A percentile compares a stretch with the other conserved stretches of the same genome.
Evolutionary conservation across 2,888 invertebrate genomes (phyloP).

Genomic region (Himalopsyche anomala): DNA sequence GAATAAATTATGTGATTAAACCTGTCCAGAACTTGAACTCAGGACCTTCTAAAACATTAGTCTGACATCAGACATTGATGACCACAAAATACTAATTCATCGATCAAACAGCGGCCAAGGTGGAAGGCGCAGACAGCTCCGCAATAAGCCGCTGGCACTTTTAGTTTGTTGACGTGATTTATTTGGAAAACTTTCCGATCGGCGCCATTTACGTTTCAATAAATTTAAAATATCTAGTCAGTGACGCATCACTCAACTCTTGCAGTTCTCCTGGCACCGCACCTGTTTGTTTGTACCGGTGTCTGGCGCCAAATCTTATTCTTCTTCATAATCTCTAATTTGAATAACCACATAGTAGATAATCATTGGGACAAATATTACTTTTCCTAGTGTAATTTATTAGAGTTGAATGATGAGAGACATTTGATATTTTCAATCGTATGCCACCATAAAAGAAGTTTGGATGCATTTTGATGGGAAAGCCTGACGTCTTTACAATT

Average conservation of each 20-base stretch:
- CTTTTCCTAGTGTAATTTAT: background rate
- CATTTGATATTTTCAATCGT: too few species aligned
- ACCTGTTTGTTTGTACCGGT: constrained; percentile 19
- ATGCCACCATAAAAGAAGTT: too few species aligned
- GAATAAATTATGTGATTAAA: too few species aligned
- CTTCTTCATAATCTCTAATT: constrained; percentile 57
- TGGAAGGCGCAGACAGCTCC: background rate
- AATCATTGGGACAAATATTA: constrained; percentile 11
- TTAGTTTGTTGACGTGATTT: background rate
- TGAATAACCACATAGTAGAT: constrained; percentile 57
- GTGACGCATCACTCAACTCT: constrained; percentile 22
- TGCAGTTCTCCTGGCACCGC: background rate
- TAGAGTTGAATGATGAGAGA: background rate
- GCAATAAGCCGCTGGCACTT: background rate
- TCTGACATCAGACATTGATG: too few species aligned
- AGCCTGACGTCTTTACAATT: too few species aligned
- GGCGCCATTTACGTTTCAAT: background rate
- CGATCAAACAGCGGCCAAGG: constrained; percentile 27
- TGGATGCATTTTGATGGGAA: too few species aligned
- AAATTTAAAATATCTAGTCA: background rate
- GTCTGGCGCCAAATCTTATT: constrained; percentile 56
- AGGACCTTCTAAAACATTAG: too few species aligned
- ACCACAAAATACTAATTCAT: background rate
- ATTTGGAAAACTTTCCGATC: background rate
- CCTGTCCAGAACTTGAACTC: too few species aligned